Evolutionary conservation across 2,113 vertebrate genomes (phyloP).

Genomic region (Eupsittula cactorum): DNA sequence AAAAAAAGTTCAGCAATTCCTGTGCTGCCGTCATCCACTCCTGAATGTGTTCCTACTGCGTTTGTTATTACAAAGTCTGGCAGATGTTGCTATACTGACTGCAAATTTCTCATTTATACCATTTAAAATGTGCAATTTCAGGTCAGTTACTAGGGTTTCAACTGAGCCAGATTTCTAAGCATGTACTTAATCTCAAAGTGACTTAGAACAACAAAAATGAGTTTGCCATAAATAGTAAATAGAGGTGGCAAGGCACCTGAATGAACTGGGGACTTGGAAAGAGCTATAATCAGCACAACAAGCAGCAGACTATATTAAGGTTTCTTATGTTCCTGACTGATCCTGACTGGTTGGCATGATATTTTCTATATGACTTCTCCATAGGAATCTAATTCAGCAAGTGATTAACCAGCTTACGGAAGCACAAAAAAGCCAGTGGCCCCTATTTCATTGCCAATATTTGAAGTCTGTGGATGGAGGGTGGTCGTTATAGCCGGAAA

Average conservation of each 20-base stretch:
- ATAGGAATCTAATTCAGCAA: not conserved
- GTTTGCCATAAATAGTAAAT: not conserved
- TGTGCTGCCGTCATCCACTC: not conserved
- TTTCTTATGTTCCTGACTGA: not conserved
- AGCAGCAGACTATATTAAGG: not conserved
- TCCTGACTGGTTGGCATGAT: not conserved
- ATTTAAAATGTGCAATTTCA: not conserved
- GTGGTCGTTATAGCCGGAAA: accelerated
- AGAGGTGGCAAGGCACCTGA: not conserved
- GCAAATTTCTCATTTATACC: conserved; percentile 10
- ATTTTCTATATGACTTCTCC: not conserved
- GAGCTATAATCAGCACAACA: not conserved
- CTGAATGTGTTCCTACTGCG: conserved; percentile 14
- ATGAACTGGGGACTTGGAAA: not conserved
- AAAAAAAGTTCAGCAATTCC: not conserved
- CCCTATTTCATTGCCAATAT: not conserved
- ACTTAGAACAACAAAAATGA: not conserved
- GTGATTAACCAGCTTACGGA: not conserved
- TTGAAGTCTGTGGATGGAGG: not conserved
- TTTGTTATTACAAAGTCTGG: conserved; percentile 25
- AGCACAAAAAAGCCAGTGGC: accelerated
- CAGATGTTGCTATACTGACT: conserved; percentile 31
- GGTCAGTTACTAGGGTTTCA: not conserved
- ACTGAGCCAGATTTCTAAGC: not conserved
- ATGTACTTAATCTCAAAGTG: conserved; percentile 5